phyloP scores from a whole-genome alignment of 2,113 vertebrate species.

The Cyphotilapia sp. region DNA sequence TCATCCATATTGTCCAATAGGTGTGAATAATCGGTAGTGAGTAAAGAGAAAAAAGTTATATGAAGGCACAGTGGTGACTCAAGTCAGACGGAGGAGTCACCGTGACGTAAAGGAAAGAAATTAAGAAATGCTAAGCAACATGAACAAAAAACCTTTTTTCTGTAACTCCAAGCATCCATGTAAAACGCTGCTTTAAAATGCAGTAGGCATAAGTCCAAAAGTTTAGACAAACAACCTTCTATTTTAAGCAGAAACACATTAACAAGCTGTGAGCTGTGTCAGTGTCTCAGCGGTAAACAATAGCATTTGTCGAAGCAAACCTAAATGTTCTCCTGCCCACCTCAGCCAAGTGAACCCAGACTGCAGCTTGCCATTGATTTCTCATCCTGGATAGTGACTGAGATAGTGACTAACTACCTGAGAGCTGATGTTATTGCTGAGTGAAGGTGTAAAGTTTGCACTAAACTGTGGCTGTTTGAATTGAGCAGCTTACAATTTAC shows the following conservation, averaged over 20 bases:
- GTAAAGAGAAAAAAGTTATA: not conserved
- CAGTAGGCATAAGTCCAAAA: not conserved
- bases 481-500: constrained; percentile 9
- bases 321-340: constrained; percentile 1
- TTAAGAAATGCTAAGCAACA: not conserved
- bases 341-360: constrained; percentile 14
- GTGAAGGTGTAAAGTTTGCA: constrained; percentile 28
- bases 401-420: constrained; percentile 33
- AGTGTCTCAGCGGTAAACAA: not conserved
- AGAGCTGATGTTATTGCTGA: constrained; percentile 43
- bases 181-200: not conserved
- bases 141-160: not conserved
- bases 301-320: not conserved
- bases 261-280: not conserved
- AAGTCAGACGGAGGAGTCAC: not conserved
- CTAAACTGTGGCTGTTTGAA: constrained; percentile 18
- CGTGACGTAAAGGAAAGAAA: not conserved
- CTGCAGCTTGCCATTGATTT: constrained; percentile 52
- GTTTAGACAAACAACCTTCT: not conserved
- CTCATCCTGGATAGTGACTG: constrained; percentile 26
- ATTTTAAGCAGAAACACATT: not conserved
- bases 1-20: not conserved
- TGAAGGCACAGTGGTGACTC: not conserved
- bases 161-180: not conserved
- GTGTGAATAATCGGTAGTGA: not conserved